phyloP scores from a whole-genome alignment of 2,113 vertebrate species.

The Ondatra zibethicus region DNA sequence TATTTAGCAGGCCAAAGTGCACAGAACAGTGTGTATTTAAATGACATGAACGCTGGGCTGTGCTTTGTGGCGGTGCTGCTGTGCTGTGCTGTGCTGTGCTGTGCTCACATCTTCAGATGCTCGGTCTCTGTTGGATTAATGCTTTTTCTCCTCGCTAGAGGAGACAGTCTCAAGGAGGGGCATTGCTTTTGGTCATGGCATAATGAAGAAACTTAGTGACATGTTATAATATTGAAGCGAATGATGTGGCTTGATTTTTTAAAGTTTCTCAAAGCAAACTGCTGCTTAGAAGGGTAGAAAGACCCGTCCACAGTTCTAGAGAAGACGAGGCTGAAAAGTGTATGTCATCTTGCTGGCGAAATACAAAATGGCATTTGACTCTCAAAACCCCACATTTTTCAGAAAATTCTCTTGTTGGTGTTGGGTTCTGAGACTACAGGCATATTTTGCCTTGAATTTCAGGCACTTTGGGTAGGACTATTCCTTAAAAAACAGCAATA shows the following conservation, averaged over 20 bases:
- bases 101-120: neutral
- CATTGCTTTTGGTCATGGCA: conserved; percentile 31
- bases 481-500: conserved; percentile 9
- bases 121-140: neutral
- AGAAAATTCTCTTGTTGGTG: conserved; percentile 8
- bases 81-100: neutral
- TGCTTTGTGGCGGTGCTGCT: neutral
- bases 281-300: neutral
- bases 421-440: neutral
- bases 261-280: conserved; percentile 34
- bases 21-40: neutral
- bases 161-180: neutral
- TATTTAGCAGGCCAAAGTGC: no score
- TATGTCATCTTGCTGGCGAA: neutral
- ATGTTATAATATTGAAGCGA: conserved; percentile 49
- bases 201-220: conserved; percentile 38
- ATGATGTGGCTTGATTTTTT: neutral
- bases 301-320: neutral
- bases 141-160: neutral
- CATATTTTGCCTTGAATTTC: conserved; percentile 28
- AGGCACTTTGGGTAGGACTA: neutral
- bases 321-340: neutral
- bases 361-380: neutral
- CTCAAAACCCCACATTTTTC: neutral
- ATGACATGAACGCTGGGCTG: conserved; percentile 14